phyloP scores from a whole-genome alignment of 2,797 vertebrate species.

The Rhynchonycteris naso region DNA sequence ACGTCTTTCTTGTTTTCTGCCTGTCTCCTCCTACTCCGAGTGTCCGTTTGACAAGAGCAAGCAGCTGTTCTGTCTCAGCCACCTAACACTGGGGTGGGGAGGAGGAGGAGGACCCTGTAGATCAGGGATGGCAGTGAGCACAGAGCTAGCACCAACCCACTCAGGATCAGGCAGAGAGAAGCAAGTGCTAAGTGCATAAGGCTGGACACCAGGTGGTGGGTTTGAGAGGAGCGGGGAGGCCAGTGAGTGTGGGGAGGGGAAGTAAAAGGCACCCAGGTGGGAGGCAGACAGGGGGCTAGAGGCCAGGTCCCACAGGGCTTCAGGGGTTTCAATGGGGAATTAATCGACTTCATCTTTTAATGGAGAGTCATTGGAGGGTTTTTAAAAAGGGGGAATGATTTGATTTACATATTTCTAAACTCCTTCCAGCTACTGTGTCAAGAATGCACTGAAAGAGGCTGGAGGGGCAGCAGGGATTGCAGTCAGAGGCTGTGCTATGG shows the following conservation, averaged over 20 bases:
- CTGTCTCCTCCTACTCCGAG: background rate
- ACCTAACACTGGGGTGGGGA: too few species aligned
- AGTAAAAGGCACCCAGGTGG: background rate
- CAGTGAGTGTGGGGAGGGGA: rapidly evolving
- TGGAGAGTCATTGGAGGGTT: background rate
- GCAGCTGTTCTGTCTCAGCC: background rate
- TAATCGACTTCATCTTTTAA: background rate
- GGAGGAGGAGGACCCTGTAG: background rate
- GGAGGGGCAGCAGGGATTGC: too few species aligned
- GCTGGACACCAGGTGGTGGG: background rate
- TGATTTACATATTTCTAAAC: background rate
- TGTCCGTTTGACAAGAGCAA: background rate
- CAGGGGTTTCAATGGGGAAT: rapidly evolving
- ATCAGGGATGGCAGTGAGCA: background rate
- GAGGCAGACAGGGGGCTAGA: background rate
- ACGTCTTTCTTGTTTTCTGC: background rate
- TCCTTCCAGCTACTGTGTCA: background rate
- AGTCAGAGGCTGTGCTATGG: background rate
- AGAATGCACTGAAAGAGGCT: background rate
- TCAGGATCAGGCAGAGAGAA: background rate
- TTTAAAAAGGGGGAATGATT: background rate
- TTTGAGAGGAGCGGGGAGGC: background rate
- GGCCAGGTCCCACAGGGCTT: background rate
- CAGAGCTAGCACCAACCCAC: rapidly evolving
- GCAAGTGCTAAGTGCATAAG: background rate